Base-by-base conservation (phyloP, 2,888 invertebrate genomes). In the Unio delphinus region DNA sequence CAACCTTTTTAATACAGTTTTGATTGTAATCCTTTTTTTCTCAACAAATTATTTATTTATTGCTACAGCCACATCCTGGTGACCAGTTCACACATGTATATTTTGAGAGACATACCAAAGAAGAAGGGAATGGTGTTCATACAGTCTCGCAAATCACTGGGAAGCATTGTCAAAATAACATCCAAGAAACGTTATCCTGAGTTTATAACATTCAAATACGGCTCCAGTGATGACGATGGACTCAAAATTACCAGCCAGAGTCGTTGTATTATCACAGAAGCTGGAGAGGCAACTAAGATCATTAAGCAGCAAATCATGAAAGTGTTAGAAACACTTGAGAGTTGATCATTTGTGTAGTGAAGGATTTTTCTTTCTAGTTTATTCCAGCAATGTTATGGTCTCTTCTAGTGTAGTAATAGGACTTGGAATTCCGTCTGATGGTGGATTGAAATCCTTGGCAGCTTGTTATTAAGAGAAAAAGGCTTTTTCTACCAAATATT, bases 201-300 rank as follows among this genome's bases (percentile, higher is more conserved):
- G 90, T 92, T 99, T 83, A 97, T 99, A 75, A 99, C 99, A 1
- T 98, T 99, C 90, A 97, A 97, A 89, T 98, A 98, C 89, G 97
- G 98, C 6, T 83, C 84, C 5, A 86, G 84, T 56, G 87, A 87
- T 64, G 89, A 88, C 11, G 80, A 79, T 23, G 86, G 84, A 3
- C 91, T 95, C 57, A 92, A 94, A 72, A 95, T 97, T 72, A 95
- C 94, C 0, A 97, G 97, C 89, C 95, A 96, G 94, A 97, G 97
- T 91, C 92, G 91, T 79, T 96, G 97, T 91, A 92, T 96, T 67
- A 97, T 98, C 90, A 96, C 96, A 7, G 95, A 97, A 87, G 96
- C 97, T 61, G 94, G 94, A 67, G 94, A 95, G 89, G 97, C 96
- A 34, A 97, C 96, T 1, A 95, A 95, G 91, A 92, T 95, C 67